Conservation (phyloP, 1,140 invertebrate genomes). For the Drosophila tristis region DNA sequence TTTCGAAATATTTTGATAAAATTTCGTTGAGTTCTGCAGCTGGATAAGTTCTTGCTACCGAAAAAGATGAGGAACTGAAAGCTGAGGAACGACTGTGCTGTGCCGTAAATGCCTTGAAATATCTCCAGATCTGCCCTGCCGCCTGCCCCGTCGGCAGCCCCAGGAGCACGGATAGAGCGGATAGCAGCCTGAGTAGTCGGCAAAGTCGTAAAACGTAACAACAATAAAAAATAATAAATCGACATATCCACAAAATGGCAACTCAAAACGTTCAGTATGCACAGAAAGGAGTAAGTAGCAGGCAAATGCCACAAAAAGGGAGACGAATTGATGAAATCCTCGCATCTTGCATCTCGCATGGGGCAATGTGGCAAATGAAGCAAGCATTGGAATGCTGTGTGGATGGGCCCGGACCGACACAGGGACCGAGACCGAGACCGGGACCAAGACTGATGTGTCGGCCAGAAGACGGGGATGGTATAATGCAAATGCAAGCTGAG, state of each 20-base stretch:
- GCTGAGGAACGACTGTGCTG: slow-evolving; percentile 2
- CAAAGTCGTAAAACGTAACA: slow-evolving; percentile 82
- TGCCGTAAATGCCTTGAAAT: slow-evolving; percentile 58
- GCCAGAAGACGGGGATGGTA: background rate
- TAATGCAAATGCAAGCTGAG: slow-evolving; percentile 46
- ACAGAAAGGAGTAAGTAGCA: slow-evolving; percentile 59
- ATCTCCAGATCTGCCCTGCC: slow-evolving; percentile 53
- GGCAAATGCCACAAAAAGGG: slow-evolving; percentile 35
- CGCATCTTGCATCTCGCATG: slow-evolving; percentile 4
- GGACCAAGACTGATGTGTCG: background rate
- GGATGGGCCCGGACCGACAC: background rate
- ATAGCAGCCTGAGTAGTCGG: slow-evolving; percentile 5
- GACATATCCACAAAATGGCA: slow-evolving; percentile 82
- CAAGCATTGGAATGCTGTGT: slow-evolving; percentile 39
- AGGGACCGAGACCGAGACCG: background rate
- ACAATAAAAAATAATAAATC: slow-evolving; percentile 84
- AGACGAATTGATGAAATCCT: slow-evolving; percentile 52
- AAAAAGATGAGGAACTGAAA: slow-evolving; percentile 42
- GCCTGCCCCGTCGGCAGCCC: slow-evolving; percentile 24
- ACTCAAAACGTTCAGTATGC: slow-evolving; percentile 67
- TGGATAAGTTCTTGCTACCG: slow-evolving; percentile 30
- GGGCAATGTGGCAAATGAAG: slow-evolving; percentile 70
- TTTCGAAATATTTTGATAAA: slow-evolving; percentile 62
- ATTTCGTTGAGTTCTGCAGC: slow-evolving; percentile 45
- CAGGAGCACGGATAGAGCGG: background rate